Base-by-base conservation (phyloP, 2,797 vertebrate genomes). In the Dipus sagitta region DNA sequence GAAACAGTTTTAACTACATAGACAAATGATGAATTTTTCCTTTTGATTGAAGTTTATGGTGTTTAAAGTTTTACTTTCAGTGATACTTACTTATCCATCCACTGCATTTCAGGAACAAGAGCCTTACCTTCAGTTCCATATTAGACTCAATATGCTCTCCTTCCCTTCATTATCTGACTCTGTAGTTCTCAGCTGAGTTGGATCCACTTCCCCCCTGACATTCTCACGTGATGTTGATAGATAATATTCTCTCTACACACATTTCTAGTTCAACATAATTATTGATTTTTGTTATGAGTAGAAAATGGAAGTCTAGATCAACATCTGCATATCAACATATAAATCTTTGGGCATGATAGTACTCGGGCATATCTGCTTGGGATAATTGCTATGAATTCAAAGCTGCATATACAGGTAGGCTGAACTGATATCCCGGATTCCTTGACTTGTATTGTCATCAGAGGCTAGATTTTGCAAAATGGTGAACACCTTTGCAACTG, bases 41-140 rank as follows among this genome's bases (percentile, higher is more conserved):
- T 64, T 78, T 80, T 65, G 21, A 32, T 68, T 82, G 87, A 87
- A 88, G 60, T 77, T 34, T 95, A 52, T 86, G 24, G 72, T 72
- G 34, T 71, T 71, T 86, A 71, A 60, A 32, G 30, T 54, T 64
- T 30, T 72, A 65, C 58, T 89, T 68, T 68, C 54, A 75, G 64
- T n/a, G 42, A 76, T 30, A n/a, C 15, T 70, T 30, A 70, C 68
- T 28, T 6, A 70, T 70, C 68, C 14, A 70, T 70, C 30, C 21
- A 81, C 14, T 89, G 71, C n/a, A n/a, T 17, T 80, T 52, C 30
- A 10, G 23, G 34, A 7, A n/a, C 6, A 68, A 64, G 20, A 74
- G 21, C 13, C 17, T 52, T 30, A 8, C 23, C n/a, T 38, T 82
- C 5, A 13, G 26, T 38, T 79, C 18, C 67, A 12, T 67, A 38